Evolutionary conservation across 2,888 invertebrate genomes (phyloP).

Genomic region (Lacanobia oleracea): DNA sequence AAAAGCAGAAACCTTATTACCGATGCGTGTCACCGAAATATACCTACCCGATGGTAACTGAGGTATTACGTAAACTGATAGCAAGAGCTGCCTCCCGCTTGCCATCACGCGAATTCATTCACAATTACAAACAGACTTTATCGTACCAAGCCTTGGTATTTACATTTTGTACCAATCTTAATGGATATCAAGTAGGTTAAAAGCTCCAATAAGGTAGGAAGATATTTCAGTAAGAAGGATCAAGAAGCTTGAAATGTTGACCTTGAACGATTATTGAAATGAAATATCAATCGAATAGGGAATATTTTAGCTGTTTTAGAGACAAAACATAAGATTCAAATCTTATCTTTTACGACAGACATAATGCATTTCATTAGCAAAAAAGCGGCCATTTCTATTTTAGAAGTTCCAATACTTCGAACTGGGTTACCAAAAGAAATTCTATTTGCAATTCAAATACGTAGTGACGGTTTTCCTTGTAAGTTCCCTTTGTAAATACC

Average conservation of each 20-base stretch:
- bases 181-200: slow-evolving; percentile 62
- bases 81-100: slow-evolving; percentile 39
- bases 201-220: slow-evolving; percentile 36
- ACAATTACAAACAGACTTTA: slow-evolving; percentile 58
- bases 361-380: slow-evolving; percentile 26
- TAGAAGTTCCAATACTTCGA: slow-evolving; percentile 1
- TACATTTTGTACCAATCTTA: slow-evolving; percentile 65
- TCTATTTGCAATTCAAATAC: slow-evolving; percentile 45
- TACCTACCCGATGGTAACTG: slow-evolving; percentile 45
- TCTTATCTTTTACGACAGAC: slow-evolving; percentile 15
- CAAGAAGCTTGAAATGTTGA: slow-evolving; percentile 28
- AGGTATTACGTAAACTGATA: slow-evolving; percentile 63
- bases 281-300: slow-evolving; percentile 1
- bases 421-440: slow-evolving; percentile 34
- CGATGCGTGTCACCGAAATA: slow-evolving; percentile 42
- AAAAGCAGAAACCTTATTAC: slow-evolving; percentile 39
- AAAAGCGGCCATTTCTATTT: slow-evolving; percentile 23
- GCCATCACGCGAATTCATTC: slow-evolving; percentile 67
- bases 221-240: slow-evolving; percentile 33
- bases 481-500: slow-evolving; percentile 50
- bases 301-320: slow-evolving; percentile 23
- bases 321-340: neutral
- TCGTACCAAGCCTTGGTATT: slow-evolving; percentile 65
- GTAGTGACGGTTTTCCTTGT: slow-evolving; percentile 33
- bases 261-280: slow-evolving; percentile 41